phyloP scores from a whole-genome alignment of 2,113 vertebrate species.

The Sclerurus mexicanus region DNA sequence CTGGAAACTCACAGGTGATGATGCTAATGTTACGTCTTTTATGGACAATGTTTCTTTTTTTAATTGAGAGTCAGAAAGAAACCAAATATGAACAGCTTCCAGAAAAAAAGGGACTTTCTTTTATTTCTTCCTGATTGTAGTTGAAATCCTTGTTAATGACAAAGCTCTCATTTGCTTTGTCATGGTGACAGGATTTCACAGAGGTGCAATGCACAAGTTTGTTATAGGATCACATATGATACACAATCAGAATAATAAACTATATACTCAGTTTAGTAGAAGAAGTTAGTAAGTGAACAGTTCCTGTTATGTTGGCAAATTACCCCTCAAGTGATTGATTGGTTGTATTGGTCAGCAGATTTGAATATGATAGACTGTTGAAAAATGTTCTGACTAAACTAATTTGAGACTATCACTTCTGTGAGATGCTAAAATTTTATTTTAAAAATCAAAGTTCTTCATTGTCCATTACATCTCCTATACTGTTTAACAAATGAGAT shows the following conservation, averaged over 20 bases:
- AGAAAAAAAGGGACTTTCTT: not conserved
- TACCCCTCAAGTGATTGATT: not conserved
- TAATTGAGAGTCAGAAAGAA: not conserved
- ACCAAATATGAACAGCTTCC: not conserved
- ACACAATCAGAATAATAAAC: not conserved
- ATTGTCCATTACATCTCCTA: not conserved
- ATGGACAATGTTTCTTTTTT: not conserved
- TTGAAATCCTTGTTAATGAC: not conserved
- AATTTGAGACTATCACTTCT: not conserved
- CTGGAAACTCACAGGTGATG: not conserved
- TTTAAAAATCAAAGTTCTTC: not conserved
- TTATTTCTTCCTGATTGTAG: not conserved
- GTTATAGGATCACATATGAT: rapidly evolving
- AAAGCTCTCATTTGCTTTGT: not conserved
- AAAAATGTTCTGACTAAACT: not conserved
- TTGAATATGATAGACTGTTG: not conserved
- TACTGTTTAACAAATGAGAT: not conserved
- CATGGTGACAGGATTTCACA: not conserved
- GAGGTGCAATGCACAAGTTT: not conserved
- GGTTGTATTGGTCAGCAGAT: not conserved
- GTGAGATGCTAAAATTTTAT: not conserved
- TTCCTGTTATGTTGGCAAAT: rapidly evolving
- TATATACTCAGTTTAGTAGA: not conserved
- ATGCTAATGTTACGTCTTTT: not conserved
- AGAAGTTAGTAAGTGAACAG: not conserved